Evolutionary conservation across 2,797 vertebrate species (phyloP).

Genomic region (Mormyrus hasselquistii): DNA sequence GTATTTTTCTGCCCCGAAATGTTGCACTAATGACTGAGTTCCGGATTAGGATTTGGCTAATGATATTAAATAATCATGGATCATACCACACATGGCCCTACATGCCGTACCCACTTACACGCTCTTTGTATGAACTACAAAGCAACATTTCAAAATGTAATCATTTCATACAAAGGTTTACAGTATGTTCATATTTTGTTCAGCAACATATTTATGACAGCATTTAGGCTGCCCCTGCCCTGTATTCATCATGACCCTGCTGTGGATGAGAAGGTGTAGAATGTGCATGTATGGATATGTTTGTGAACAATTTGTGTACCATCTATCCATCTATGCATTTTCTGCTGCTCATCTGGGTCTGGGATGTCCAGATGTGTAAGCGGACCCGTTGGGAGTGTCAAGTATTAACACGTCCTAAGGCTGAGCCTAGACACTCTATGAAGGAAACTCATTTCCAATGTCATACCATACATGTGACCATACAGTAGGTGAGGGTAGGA

Average conservation of each 20-base stretch:
- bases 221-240: background rate
- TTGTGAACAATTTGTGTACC: background rate
- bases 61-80: background rate
- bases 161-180: background rate
- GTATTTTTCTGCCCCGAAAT: background rate
- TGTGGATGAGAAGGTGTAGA: background rate
- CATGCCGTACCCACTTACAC: background rate
- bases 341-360: background rate
- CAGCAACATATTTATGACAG: background rate
- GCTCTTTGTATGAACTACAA: background rate
- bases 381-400: background rate
- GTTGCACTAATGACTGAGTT: background rate
- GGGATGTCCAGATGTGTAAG: background rate
- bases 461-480: background rate
- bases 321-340: background rate
- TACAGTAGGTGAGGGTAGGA: background rate
- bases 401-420: background rate
- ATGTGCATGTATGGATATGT: background rate
- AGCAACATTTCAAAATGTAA: background rate
- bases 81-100: background rate
- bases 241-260: background rate
- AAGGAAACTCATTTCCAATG: background rate
- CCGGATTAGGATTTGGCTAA: background rate
- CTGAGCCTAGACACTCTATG: background rate
- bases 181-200: background rate